phyloP scores from a whole-genome alignment of 2,797 vertebrate species.

The Enoplosus armatus region DNA sequence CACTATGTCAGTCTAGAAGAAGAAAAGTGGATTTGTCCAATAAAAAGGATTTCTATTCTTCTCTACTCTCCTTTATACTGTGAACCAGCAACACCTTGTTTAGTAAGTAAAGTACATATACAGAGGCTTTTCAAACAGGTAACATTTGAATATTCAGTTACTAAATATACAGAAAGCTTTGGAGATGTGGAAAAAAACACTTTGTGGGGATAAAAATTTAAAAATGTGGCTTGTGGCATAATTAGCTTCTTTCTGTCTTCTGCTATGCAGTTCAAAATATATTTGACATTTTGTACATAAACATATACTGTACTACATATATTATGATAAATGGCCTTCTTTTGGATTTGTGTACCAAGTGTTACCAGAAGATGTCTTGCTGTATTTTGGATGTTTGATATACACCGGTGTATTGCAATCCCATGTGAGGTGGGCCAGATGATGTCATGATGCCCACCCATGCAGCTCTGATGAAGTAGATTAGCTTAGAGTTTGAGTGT shows the following conservation, averaged over 20 bases:
- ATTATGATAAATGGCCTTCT: background rate
- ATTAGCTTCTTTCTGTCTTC: background rate
- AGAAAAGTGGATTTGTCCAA: background rate
- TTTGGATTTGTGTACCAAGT: background rate
- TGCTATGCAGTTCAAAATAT: background rate
- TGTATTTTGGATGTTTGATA: background rate
- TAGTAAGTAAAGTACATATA: too few species aligned
- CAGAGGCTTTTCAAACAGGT: background rate
- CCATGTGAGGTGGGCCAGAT: background rate
- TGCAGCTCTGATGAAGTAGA: background rate
- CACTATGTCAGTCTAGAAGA: background rate
- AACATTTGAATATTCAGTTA: background rate
- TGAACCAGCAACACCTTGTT: background rate
- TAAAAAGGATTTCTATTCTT: background rate
- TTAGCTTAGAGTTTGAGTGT: background rate
- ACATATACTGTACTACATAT: too few species aligned
- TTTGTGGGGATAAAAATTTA: background rate
- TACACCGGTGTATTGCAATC: background rate
- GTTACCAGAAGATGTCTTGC: background rate
- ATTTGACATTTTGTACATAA: background rate
- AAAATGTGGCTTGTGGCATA: background rate
- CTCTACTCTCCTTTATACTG: background rate
- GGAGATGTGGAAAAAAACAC: background rate
- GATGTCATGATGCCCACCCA: background rate
- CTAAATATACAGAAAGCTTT: background rate